phyloP scores from a whole-genome alignment of 2,888 invertebrate species.

The Tortrix viridana region DNA sequence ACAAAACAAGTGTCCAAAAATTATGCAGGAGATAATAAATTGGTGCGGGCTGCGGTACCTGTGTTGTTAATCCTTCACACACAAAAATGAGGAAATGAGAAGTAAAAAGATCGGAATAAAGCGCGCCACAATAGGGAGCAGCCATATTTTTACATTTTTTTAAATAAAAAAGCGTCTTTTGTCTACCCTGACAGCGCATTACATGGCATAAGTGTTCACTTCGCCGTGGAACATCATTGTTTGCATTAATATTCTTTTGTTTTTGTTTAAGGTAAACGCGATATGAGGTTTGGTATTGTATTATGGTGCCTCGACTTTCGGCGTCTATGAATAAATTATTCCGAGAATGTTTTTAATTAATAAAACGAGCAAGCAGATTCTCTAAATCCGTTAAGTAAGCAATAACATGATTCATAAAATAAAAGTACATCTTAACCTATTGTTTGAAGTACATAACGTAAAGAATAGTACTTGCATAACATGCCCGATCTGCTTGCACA shows the following conservation, averaged over 20 bases:
- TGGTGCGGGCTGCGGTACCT: constrained; percentile 55
- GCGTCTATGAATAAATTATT: not conserved
- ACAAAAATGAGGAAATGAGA: constrained; percentile 77
- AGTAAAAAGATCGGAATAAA: constrained; percentile 75
- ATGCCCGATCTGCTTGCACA: no score
- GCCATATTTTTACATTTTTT: constrained; percentile 77
- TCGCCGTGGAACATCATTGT: constrained; percentile 64
- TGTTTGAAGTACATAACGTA: no score
- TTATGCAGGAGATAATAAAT: constrained; percentile 62
- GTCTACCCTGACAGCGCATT: constrained; percentile 75
- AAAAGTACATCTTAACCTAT: no score
- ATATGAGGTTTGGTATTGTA: constrained; percentile 30
- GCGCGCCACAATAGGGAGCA: constrained; percentile 65
- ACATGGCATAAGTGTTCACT: constrained; percentile 74
- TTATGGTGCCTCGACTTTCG: not conserved
- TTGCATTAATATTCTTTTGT: constrained; percentile 59
- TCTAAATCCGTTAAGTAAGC: no score
- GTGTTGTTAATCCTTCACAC: constrained; percentile 79
- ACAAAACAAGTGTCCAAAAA: constrained; percentile 45
- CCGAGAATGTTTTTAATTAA: not conserved
- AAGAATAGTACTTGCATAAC: no score
- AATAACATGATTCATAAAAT: no score
- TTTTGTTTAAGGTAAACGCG: constrained; percentile 45
- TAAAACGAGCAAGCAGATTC: no score
- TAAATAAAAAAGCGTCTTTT: constrained; percentile 64